Conservation (phyloP, 2,888 invertebrate species). For the Platycheirus albimanus region DNA sequence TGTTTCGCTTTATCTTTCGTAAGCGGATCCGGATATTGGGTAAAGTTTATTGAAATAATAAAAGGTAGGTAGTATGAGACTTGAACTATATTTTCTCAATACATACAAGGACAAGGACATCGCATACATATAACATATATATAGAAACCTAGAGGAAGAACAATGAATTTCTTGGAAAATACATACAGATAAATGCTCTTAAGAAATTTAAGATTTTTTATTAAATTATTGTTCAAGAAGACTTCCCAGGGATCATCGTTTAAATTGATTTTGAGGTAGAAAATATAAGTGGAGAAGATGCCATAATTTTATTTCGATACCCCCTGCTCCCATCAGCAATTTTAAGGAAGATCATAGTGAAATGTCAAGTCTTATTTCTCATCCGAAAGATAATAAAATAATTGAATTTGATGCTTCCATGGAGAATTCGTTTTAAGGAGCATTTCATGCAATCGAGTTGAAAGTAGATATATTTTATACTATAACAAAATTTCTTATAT, state of each 20-base stretch:
- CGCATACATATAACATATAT: too few relatives aligned
- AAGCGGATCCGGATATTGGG: slow-evolving; percentile 18
- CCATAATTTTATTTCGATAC: not conserved
- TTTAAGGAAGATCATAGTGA: not conserved
- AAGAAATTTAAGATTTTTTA: not conserved
- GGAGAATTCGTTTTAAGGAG: not conserved
- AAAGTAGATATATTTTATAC: too few relatives aligned
- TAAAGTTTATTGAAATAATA: slow-evolving; percentile 7
- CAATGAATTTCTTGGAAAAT: not conserved
- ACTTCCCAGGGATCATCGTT: not conserved
- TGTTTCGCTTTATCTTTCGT: not conserved
- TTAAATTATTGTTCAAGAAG: not conserved
- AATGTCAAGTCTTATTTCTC: not conserved
- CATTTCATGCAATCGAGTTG: too few relatives aligned
- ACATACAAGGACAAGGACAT: too few relatives aligned
- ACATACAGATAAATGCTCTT: too few relatives aligned
- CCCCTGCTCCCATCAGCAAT: not conserved
- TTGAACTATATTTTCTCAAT: not conserved
- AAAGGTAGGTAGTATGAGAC: not conserved
- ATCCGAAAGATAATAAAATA: not conserved
- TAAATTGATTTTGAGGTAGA: not conserved
- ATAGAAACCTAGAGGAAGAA: not conserved
- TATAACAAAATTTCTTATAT: too few relatives aligned
- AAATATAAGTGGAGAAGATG: not conserved
- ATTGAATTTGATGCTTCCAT: not conserved